Evolutionary conservation across 2,888 invertebrate genomes (phyloP).

Genomic region (Galerucella pusilla): DNA sequence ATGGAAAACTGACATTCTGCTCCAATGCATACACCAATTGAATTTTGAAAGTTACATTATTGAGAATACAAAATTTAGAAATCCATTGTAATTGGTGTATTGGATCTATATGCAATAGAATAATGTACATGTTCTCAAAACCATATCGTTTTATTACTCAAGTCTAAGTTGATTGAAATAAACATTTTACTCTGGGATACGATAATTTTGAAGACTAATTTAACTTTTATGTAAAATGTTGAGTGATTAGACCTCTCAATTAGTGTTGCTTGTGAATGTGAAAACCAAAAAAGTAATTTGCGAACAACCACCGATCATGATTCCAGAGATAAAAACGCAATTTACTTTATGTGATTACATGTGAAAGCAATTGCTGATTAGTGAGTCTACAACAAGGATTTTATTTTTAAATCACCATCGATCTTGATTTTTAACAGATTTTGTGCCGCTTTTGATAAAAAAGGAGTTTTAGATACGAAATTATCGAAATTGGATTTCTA

Average conservation of each 20-base stretch:
- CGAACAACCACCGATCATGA: slow-evolving; percentile 29
- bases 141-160: not conserved
- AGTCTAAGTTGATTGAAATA: too few species aligned
- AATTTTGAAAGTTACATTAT: too few species aligned
- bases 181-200: not conserved
- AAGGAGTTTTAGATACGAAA: not conserved
- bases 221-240: slow-evolving; percentile 26
- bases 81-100: too few species aligned
- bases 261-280: slow-evolving; percentile 20
- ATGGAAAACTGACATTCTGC: too few species aligned
- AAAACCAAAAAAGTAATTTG: slow-evolving; percentile 34
- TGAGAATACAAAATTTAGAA: too few species aligned
- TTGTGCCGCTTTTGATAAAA: slow-evolving; percentile 5
- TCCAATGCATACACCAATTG: too few species aligned
- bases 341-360: slow-evolving; percentile 31
- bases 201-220: slow-evolving; percentile 11
- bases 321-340: slow-evolving; percentile 30
- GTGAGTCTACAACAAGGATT: slow-evolving; percentile 18
- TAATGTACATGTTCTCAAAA: not conserved
- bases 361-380: slow-evolving; percentile 31
- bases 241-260: slow-evolving; percentile 22
- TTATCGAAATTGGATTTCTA: slow-evolving; percentile 12
- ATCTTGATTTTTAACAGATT: slow-evolving; percentile 21
- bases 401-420: slow-evolving; percentile 16
- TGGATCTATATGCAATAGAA: too few species aligned